Evolutionary conservation across 2,797 vertebrate genomes (phyloP), one percentile per base, ranked within the genome.

Genomic region (Sebastes paucispinis): DNA sequence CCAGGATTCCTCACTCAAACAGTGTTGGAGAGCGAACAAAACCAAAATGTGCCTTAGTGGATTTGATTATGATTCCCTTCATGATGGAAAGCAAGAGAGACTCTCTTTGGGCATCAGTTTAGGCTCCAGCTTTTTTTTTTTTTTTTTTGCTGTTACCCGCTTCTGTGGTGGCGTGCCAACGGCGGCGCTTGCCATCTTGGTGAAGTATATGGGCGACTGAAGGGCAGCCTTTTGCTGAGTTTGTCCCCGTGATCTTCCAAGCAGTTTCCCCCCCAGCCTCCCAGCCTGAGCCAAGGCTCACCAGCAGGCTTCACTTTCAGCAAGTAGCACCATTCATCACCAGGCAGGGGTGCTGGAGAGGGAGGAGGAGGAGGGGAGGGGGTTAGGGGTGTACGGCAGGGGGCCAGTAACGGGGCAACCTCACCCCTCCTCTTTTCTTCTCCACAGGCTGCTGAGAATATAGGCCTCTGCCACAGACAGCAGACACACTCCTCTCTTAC

Each of bases 271-370:
- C 75, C 73, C 86, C 88, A 75, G 88, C 87, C 86, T 89, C 84
- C 86, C 31, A 63, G 82, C 82, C 91, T 82, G 75, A 93, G 93
- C 95, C 94, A 95, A 95, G 89, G 85, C 91, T 93, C 94, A 89
- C 94, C 92, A 93, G 94, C 91, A 93, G 90, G 92, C 94, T 95
- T 96, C 94, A 94, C 93, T 95, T 96, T 95, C 93, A 91, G 93
- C 94, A 90, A 95, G 93, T 94, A 91, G 89, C 93, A 92, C 94
- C 94, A 96, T 96, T 96, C 95, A 96, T 96, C 95, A 96, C 92
- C 80, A 91, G 83, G 92, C 93, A 94, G 94, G 95, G 95, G 92
- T 90, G 86, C 91, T 87, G 83, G 80, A 70, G 47, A 50, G 18
- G 55, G 32, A 67, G 65, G 22, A 43, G 13, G 74, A 54, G 62